phyloP scores from a whole-genome alignment of 2,113 vertebrate species.

The Eira barbara region DNA sequence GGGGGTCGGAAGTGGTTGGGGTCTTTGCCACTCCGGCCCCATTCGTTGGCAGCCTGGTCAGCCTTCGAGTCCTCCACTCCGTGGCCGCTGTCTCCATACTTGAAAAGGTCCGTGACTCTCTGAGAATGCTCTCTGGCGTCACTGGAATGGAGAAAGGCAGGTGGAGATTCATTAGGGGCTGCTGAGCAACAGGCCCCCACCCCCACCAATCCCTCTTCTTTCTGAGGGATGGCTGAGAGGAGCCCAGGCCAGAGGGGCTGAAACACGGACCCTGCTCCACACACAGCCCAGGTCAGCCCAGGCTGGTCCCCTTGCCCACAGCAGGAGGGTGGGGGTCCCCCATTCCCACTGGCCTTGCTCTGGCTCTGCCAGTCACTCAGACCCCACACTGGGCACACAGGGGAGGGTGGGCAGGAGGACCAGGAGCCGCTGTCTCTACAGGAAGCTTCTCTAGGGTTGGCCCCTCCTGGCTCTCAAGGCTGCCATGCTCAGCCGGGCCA shows the following conservation, averaged over 20 bases:
- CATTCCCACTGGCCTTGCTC: background rate
- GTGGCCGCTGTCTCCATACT: background rate
- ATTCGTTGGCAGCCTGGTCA: background rate
- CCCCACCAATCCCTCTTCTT: background rate
- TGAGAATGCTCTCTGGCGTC: background rate
- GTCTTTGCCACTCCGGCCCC: background rate
- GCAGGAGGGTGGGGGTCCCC: too few species aligned
- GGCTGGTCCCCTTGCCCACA: too few species aligned
- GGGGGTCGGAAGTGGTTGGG: background rate
- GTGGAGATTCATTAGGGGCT: background rate
- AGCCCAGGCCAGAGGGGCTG: background rate
- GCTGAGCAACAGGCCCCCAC: background rate
- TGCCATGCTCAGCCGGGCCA: background rate
- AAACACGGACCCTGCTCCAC: background rate
- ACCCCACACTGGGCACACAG: background rate
- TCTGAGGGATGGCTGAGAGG: background rate
- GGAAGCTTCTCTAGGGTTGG: background rate
- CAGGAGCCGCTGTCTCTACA: background rate
- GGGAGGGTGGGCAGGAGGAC: background rate
- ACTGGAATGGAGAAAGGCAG: background rate
- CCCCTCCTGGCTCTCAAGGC: background rate
- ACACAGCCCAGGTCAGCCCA: background rate
- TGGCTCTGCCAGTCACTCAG: background rate
- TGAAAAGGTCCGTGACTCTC: fast-evolving
- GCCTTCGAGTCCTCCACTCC: fast-evolving